Evolutionary conservation across 2,888 invertebrate genomes (phyloP).

Genomic region (Xestia rhomboidea): DNA sequence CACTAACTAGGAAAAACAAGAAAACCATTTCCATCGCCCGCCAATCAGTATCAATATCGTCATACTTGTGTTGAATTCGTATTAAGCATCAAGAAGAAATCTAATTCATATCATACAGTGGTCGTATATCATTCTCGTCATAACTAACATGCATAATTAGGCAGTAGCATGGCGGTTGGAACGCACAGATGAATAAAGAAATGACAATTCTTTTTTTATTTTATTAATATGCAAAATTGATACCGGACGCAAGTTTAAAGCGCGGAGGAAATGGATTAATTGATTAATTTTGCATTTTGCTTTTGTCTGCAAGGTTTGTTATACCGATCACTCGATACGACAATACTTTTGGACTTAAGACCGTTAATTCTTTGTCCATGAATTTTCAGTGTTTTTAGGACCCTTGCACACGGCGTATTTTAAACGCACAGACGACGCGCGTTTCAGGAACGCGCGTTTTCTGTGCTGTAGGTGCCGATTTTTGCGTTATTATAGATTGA

Average conservation of each 20-base stretch:
- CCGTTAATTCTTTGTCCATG: neutral
- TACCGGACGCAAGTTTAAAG: constrained; percentile 44
- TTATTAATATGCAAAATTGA: constrained; percentile 65
- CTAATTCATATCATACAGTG: constrained; percentile 42
- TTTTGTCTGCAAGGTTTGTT: neutral
- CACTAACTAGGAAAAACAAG: neutral
- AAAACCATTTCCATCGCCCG: neutral
- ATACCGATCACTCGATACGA: no score
- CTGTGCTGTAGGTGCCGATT: no score
- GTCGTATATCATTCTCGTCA: constrained; percentile 52
- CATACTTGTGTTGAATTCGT: constrained; percentile 32
- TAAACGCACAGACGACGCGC: no score
- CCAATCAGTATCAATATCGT: constrained; percentile 11
- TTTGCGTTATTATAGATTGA: no score
- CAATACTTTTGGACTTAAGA: neutral
- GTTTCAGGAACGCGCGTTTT: no score
- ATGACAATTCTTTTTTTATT: constrained; percentile 65
- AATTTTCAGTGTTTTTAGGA: neutral
- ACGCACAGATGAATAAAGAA: constrained; percentile 67
- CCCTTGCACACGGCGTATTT: no score
- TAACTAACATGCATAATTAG: constrained; percentile 63
- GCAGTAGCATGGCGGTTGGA: constrained; percentile 56
- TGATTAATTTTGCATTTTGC: constrained; percentile 10
- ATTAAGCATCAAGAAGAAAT: constrained; percentile 48
- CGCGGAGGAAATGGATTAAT: constrained; percentile 9